These are phyloP conservation scores for Cantharis rustica DNA, from an alignment of 2,888 invertebrate species.

Conservation along the genomic window DNA sequence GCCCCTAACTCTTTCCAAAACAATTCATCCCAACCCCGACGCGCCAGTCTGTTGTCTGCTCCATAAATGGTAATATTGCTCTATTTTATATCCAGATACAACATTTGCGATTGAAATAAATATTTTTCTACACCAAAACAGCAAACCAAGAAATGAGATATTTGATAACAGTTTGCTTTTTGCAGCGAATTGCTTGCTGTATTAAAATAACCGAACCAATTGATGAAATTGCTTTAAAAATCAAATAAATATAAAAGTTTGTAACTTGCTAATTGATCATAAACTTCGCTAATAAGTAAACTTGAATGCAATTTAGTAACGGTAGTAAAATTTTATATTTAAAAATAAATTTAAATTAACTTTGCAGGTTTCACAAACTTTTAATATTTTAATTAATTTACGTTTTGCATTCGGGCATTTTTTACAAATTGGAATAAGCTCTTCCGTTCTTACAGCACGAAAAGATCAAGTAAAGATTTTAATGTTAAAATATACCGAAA, in stretches of 20 bases:
- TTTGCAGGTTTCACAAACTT: not conserved
- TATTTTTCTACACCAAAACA: constrained; percentile 27
- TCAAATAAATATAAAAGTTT: not conserved
- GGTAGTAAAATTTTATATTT: not conserved
- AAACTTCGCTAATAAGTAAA: not conserved
- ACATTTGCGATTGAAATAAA: constrained; percentile 44
- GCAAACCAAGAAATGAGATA: constrained; percentile 10
- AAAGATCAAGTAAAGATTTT: not conserved
- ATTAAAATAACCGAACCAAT: constrained; percentile 9
- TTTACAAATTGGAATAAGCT: not conserved
- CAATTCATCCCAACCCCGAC: constrained; percentile 43
- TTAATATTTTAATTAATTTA: not conserved
- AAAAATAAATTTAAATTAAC: not conserved
- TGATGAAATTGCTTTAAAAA: not conserved
- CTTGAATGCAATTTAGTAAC: not conserved
- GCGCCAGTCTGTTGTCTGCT: constrained; percentile 51
- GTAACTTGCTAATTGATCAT: not conserved
- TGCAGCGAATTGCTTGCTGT: constrained; percentile 19
- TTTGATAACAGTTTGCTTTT: constrained; percentile 12
- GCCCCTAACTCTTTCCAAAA: constrained; percentile 31
- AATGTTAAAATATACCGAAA: not conserved
- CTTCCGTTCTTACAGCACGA: not conserved
- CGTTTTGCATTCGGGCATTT: not conserved
- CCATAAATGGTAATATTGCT: constrained; percentile 49
- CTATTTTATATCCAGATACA: constrained; percentile 48